A percentile compares a stretch with the other conserved stretches of the same genome.
phyloP scores from a whole-genome alignment of 2,113 vertebrate genomes.

The Telmatochromis bifrenatus region DNA sequence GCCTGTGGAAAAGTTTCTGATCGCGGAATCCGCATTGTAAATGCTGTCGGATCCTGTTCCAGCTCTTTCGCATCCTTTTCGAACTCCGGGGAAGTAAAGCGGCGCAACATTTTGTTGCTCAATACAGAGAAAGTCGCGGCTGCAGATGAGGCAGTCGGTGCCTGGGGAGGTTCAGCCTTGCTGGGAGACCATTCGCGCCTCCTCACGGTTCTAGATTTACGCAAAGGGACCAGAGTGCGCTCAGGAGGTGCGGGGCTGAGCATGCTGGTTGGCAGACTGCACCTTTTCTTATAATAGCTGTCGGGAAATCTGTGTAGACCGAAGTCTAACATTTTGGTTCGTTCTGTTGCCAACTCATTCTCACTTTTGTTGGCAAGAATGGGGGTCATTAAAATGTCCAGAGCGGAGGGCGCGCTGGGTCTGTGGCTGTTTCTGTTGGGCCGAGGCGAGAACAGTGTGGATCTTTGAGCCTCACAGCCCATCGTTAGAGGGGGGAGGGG shows the following conservation, averaged over 20 bases:
- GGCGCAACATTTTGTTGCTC: slow-evolving; percentile 57
- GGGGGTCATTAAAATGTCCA: slow-evolving; percentile 53
- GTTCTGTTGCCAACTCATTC: background rate
- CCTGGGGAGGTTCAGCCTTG: background rate
- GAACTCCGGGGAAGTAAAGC: slow-evolving; percentile 67
- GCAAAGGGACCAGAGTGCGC: slow-evolving; percentile 20
- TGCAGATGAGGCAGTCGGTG: background rate
- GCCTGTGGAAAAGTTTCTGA: slow-evolving; percentile 64
- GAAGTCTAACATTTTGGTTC: background rate
- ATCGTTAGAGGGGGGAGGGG: slow-evolving; percentile 24
- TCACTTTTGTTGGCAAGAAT: background rate
- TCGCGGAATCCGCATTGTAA: slow-evolving; percentile 22
- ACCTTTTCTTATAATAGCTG: slow-evolving; percentile 66
- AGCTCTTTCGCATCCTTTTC: slow-evolving; percentile 16
- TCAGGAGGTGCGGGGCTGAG: slow-evolving; percentile 46
- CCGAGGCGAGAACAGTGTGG: background rate
- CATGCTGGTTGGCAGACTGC: slow-evolving; percentile 61
- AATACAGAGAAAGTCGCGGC: slow-evolving; percentile 35
- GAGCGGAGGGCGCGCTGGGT: background rate
- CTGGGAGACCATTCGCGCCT: slow-evolving; percentile 1
- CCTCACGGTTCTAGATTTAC: slow-evolving; percentile 30
- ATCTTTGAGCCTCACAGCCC: background rate
- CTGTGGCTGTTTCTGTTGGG: background rate
- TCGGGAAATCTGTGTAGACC: slow-evolving; percentile 48
- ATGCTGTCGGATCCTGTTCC: background rate